Percentiles rank a stretch among this genome's conserved stretches.
Evolutionary conservation across 2,113 vertebrate species (phyloP).

Genomic region (Paratilapia polleni): DNA sequence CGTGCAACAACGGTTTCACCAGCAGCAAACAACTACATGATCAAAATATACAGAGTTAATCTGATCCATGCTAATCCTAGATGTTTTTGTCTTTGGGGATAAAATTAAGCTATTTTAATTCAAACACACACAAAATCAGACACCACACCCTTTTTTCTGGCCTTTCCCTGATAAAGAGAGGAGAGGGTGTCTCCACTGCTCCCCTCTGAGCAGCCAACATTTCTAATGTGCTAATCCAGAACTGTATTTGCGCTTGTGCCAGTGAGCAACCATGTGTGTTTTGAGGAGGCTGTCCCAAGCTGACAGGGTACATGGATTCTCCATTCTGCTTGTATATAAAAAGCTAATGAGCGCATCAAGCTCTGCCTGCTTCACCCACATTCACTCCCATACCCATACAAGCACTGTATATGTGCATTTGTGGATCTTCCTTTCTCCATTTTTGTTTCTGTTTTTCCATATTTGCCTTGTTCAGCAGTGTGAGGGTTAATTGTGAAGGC

Average conservation of each 20-base stretch:
- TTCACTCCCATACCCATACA: constrained; percentile 13
- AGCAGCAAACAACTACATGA: neutral
- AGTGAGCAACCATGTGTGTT: constrained; percentile 1
- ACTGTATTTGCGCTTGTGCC: constrained; percentile 8
- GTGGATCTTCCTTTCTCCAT: neutral
- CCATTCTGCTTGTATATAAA: constrained; percentile 67
- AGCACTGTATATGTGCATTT: neutral
- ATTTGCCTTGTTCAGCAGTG: neutral
- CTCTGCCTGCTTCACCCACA: constrained; percentile 43
- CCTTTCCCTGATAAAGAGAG: neutral
- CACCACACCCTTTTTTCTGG: too few relatives aligned
- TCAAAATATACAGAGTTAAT: neutral
- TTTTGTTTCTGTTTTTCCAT: neutral
- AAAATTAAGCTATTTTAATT: neutral
- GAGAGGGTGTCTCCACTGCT: neutral
- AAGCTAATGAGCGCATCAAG: constrained; percentile 40
- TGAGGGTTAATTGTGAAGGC: constrained; percentile 17
- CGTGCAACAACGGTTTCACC: neutral
- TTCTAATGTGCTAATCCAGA: constrained; percentile 23
- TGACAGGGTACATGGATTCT: constrained; percentile 74
- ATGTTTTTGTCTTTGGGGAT: neutral
- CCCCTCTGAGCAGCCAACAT: constrained; percentile 11
- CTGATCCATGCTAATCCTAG: neutral
- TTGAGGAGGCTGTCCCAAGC: constrained; percentile 19
- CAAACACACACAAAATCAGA: neutral